Base-by-base conservation (phyloP, 2,797 vertebrate species). In the Danio tinwini region DNA sequence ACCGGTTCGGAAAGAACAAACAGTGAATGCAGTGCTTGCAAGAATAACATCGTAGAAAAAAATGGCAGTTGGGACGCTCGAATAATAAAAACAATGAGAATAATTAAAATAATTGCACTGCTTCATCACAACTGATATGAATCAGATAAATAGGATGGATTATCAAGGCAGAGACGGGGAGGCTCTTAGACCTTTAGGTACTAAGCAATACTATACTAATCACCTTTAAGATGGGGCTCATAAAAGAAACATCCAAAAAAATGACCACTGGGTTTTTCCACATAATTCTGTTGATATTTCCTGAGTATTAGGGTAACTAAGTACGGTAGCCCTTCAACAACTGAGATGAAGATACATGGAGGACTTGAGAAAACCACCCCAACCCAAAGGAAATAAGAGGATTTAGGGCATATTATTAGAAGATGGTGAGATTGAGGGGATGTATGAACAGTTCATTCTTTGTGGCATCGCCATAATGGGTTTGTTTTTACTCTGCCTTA, bases 11-110 rank as follows among this genome's bases (percentile, higher is more conserved):
- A 91, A 88, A 37, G 85, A 90, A 90, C 88, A 89, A 92, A 92
- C 89, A 92, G 89, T 91, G 91, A 88, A 91, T 93, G 92, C 90
- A 93, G 92, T 94, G 92, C 91, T 91, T 92, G 88, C 89, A 93
- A 89, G 88, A 91, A 90, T 78, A 61, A 49, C 40, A 61, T 78
- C 76, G 89, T 89, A 67, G 87, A 74, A 88, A 47, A 74, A 81
- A 29, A 29, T 83, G 62, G 81, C 82, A 81, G 84, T 85, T 52
- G 55, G 82, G 70, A 80, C 85, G 89, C 87, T 82, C 79, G 82
- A 49, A 37, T 69, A 77, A 69, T 69, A 89, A 73, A 83, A 83
- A 29, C 74, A 89, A 78, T 79, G 77, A 84, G 73, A 86, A 68
- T 85, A 78, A 81, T 81, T 85, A 92, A 89, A 89, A 91, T 91